Conservation (phyloP, 2,113 vertebrate species). For the Gorsachius goisagi region DNA sequence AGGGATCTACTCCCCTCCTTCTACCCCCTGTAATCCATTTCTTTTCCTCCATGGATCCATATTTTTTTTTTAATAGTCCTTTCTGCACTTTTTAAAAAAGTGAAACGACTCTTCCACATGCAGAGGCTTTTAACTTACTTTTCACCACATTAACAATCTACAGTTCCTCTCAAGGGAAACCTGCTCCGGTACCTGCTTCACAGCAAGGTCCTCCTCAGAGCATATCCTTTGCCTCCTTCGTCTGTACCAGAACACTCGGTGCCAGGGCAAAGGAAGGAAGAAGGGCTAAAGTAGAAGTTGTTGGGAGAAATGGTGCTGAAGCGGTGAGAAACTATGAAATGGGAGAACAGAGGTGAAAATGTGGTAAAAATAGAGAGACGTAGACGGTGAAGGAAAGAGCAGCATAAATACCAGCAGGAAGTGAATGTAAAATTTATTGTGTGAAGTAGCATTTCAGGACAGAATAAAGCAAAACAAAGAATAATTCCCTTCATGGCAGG, state of each 20-base stretch:
- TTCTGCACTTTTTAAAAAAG: not conserved
- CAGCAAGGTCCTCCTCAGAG: not conserved
- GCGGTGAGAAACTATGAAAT: not conserved
- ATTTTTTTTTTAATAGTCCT: not conserved
- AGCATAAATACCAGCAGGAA: not conserved
- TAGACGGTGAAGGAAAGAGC: not conserved
- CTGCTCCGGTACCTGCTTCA: not conserved
- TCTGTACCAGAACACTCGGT: not conserved
- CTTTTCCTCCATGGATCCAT: not conserved
- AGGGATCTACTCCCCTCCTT: not conserved
- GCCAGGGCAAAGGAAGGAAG: not conserved
- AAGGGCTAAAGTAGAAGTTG: not conserved
- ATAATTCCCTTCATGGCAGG: not conserved
- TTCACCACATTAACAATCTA: not conserved
- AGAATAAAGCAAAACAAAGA: not conserved
- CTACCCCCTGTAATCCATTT: not conserved
- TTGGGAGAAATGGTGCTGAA: not conserved
- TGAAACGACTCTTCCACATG: not conserved
- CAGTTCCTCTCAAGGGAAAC: not conserved
- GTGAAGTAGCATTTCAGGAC: not conserved
- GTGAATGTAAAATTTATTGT: not conserved
- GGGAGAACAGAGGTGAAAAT: not conserved
- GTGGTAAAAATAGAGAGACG: not conserved
- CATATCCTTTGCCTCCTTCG: not conserved
- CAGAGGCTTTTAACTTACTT: not conserved